A percentile compares a stretch with the other conserved stretches of the same genome.
Evolutionary conservation across 2,888 invertebrate genomes (phyloP).

Genomic region (Uropetala carovei): DNA sequence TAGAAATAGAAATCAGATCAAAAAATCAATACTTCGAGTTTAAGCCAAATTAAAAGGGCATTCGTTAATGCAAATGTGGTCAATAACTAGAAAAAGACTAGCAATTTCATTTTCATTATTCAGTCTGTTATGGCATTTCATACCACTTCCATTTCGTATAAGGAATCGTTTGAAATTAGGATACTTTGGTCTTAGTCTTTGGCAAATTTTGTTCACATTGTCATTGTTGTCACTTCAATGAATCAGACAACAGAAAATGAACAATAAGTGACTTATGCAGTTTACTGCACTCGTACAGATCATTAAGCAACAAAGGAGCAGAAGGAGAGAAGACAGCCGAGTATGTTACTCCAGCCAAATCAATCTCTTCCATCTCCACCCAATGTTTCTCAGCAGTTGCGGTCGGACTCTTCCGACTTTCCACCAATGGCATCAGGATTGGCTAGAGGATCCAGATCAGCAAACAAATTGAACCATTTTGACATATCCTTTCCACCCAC

Average conservation of each 20-base stretch:
- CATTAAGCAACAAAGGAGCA: constrained; percentile 56
- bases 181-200: constrained; percentile 54
- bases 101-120: constrained; percentile 21
- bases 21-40: constrained; percentile 9
- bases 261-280: not conserved
- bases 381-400: constrained; percentile 33
- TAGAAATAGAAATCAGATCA: constrained; percentile 30
- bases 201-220: constrained; percentile 37
- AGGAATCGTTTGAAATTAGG: constrained; percentile 36
- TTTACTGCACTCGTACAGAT: constrained; percentile 31
- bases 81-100: constrained; percentile 39
- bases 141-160: not conserved
- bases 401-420: constrained; percentile 68
- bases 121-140: constrained; percentile 8
- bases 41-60: not conserved
- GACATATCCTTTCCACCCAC: constrained; percentile 64
- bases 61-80: not conserved
- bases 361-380: not conserved
- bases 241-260: constrained; percentile 42
- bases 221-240: constrained; percentile 3
- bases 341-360: not conserved
- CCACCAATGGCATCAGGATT: constrained; percentile 83
- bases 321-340: not conserved
- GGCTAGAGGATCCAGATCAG: constrained; percentile 93
- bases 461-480: constrained; percentile 92